Percentiles rank a stretch among this genome's conserved stretches.
Conservation (phyloP, 2,888 invertebrate genomes). For the Synanthedon formicaeformis region DNA sequence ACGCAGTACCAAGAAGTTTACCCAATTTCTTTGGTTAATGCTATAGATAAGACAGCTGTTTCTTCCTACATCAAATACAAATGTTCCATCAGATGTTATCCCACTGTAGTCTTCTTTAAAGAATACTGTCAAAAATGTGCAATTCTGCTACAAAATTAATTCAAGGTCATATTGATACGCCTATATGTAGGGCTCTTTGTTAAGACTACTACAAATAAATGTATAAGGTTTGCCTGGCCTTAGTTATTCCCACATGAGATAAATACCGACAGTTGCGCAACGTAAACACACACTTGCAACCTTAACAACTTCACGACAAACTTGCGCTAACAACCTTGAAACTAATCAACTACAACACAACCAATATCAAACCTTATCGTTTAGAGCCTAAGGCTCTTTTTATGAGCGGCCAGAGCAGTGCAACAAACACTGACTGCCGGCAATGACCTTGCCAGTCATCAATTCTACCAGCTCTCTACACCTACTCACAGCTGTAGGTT, state of each 20-base stretch:
- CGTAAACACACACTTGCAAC: conserved; percentile 17
- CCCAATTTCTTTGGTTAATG: too few relatives aligned
- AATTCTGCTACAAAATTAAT: too few relatives aligned
- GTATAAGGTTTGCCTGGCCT: not conserved
- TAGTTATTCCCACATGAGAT: not conserved
- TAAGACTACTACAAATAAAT: too few relatives aligned
- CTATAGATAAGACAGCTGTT: too few relatives aligned
- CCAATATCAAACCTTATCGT: conserved; percentile 10
- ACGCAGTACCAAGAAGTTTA: too few relatives aligned
- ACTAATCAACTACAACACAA: conserved; percentile 18
- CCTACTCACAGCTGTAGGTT: conserved; percentile 33
- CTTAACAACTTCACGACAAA: conserved; percentile 16
- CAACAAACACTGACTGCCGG: conserved; percentile 15
- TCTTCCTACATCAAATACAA: too few relatives aligned
- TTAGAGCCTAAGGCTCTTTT: not conserved
- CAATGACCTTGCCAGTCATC: conserved; percentile 50
- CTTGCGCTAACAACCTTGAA: conserved; percentile 32
- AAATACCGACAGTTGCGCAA: not conserved
- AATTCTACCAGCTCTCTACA: conserved; percentile 20
- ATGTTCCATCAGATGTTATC: too few relatives aligned
- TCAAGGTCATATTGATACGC: too few relatives aligned
- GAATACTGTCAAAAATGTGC: too few relatives aligned
- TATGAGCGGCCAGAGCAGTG: conserved; percentile 6
- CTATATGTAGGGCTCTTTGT: too few relatives aligned
- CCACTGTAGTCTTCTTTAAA: too few relatives aligned